Percentiles rank a stretch among this genome's conserved stretches.
Evolutionary conservation across 37 sponge, comb jelly and placozoan genomes (phyloP).

Genomic region (Chondrilla cf. caribensis): DNA sequence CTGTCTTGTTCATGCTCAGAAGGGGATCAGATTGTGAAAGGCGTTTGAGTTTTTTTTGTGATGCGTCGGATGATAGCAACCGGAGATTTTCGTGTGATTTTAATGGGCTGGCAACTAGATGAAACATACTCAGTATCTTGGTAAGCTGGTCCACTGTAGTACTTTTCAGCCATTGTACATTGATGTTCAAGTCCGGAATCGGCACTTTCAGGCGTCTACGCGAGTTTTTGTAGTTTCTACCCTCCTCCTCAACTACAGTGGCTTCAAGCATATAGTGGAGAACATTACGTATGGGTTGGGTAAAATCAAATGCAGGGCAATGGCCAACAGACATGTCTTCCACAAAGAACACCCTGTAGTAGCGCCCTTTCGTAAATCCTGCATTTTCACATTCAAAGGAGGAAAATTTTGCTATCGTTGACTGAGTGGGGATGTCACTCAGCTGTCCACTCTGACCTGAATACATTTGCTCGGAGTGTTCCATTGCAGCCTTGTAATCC

Average conservation of each 20-base stretch:
- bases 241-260: neutral
- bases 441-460: neutral
- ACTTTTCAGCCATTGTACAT: too few relatives aligned
- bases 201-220: too few relatives aligned
- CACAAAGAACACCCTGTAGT: slow-evolving; percentile 23
- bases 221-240: too few relatives aligned
- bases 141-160: too few relatives aligned
- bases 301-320: slow-evolving; percentile 29
- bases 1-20: too few relatives aligned
- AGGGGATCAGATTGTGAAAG: too few relatives aligned
- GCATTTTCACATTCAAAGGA: neutral
- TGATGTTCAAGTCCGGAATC: too few relatives aligned
- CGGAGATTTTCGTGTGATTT: too few relatives aligned
- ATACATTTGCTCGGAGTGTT: neutral
- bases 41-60: too few relatives aligned
- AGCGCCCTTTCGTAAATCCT: neutral
- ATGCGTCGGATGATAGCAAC: too few relatives aligned
- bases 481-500: slow-evolving; percentile 3
- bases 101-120: too few relatives aligned
- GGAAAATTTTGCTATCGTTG: neutral
- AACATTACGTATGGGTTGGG: slow-evolving; percentile 33
- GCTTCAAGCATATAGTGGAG: slow-evolving; percentile 27
- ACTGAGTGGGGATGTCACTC: neutral
- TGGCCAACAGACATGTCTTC: slow-evolving; percentile 33
- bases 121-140: too few relatives aligned